Percentiles rank a stretch among this genome's conserved stretches.
Conservation (phyloP, 2,888 invertebrate species). For the Acrobasis repandana region DNA sequence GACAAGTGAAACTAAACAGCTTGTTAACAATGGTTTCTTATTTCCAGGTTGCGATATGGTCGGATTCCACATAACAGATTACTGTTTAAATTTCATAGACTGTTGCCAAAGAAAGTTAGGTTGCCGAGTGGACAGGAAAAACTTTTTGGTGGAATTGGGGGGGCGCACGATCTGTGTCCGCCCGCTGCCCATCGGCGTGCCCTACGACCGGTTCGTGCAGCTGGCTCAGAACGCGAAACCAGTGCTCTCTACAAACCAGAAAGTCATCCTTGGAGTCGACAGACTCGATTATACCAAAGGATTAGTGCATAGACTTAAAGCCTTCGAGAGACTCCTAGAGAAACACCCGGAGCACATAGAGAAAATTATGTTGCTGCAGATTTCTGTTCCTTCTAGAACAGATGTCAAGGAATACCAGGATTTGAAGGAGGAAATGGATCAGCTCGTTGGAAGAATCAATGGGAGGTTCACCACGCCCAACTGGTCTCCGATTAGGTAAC, state of each 20-base stretch:
- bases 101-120: slow-evolving; percentile 94
- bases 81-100: slow-evolving; percentile 95
- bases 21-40: slow-evolving; percentile 21
- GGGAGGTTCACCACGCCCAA: slow-evolving; percentile 94
- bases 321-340: slow-evolving; percentile 91
- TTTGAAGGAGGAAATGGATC: slow-evolving; percentile 95
- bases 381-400: slow-evolving; percentile 93
- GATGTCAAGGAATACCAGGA: slow-evolving; percentile 96
- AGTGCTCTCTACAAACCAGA: slow-evolving; percentile 87
- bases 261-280: slow-evolving; percentile 94
- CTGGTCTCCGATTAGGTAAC: slow-evolving; percentile 92
- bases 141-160: slow-evolving; percentile 92
- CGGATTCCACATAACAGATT: slow-evolving; percentile 95
- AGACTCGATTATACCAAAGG: slow-evolving; percentile 96
- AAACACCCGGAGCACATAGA: slow-evolving; percentile 94
- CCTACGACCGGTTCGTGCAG: slow-evolving; percentile 92
- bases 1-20: too few relatives aligned
- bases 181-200: slow-evolving; percentile 94
- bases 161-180: slow-evolving; percentile 92
- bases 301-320: slow-evolving; percentile 89
- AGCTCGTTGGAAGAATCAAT: slow-evolving; percentile 93
- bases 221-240: slow-evolving; percentile 88
- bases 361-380: slow-evolving; percentile 91
- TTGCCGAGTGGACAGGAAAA: slow-evolving; percentile 94
- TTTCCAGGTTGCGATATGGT: slow-evolving; percentile 93